Evolutionary conservation across 2,888 invertebrate species (phyloP).

Genomic region (Notodonta dromedarius): DNA sequence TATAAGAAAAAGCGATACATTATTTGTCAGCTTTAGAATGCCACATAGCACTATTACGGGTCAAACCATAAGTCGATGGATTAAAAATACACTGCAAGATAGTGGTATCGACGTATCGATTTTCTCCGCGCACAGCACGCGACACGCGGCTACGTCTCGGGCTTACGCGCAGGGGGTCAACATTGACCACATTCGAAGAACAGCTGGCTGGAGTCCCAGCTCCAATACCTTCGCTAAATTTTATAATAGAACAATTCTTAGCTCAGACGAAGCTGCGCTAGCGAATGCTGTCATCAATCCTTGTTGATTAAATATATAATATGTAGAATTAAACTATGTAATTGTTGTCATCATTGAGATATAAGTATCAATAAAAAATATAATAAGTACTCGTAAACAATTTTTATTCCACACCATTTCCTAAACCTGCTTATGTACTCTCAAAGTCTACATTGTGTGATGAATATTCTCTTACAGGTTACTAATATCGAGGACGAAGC

Average conservation of each 20-base stretch:
- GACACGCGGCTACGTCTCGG: not conserved
- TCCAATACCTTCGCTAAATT: conserved; percentile 2
- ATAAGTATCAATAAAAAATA: no score
- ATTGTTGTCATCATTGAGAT: no score
- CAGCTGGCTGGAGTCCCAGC: conserved; percentile 4
- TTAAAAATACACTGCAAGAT: not conserved
- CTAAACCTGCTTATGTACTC: no score
- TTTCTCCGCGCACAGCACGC: not conserved
- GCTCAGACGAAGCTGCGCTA: no score
- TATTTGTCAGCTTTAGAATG: not conserved
- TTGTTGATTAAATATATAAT: no score
- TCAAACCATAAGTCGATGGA: conserved; percentile 6
- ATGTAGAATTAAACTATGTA: no score
- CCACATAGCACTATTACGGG: not conserved
- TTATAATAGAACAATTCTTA: not conserved
- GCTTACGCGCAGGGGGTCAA: not conserved
- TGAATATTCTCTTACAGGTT: no score
- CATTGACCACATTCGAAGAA: not conserved
- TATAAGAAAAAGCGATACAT: not conserved
- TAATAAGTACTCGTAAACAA: no score
- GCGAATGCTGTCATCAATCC: no score
- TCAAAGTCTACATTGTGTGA: no score
- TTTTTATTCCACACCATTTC: no score
- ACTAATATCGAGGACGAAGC: no score
- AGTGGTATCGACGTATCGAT: not conserved